Conservation (phyloP, 2,797 vertebrate species). For the Natrix natrix region DNA sequence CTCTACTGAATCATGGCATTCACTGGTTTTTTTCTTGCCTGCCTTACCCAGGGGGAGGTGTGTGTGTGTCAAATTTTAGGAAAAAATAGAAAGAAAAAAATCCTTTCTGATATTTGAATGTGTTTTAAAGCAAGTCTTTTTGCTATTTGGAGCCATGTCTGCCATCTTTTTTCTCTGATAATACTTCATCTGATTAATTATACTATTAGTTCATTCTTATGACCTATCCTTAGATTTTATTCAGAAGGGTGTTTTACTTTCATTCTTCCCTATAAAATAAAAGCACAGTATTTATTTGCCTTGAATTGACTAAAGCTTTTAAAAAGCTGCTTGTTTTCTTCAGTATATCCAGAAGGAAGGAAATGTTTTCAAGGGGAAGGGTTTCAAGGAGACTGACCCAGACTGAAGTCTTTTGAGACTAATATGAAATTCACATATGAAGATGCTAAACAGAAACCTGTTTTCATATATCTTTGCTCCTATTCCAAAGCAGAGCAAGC, state of each 20-base stretch:
- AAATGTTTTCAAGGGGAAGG: background rate
- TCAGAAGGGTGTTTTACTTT: background rate
- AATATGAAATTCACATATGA: background rate
- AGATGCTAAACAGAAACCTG: background rate
- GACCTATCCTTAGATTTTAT: background rate
- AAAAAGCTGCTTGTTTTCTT: background rate
- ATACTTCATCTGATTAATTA: background rate
- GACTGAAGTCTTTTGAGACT: background rate
- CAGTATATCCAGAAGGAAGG: background rate
- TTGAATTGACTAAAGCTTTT: background rate
- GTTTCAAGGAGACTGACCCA: background rate
- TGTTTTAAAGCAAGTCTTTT: too few relatives aligned
- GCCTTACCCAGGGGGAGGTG: background rate
- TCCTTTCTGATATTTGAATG: background rate
- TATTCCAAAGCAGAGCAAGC: background rate
- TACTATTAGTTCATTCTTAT: background rate
- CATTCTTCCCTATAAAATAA: background rate
- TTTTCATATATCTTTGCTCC: background rate
- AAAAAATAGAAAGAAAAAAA: background rate
- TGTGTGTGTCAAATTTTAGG: background rate
- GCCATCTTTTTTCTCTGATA: background rate
- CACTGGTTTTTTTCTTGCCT: background rate
- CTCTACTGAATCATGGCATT: background rate
- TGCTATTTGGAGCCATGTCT: background rate
- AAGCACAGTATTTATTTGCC: background rate